phyloP scores from a whole-genome alignment of 2,113 vertebrate species.

The Delphinapterus leucas region DNA sequence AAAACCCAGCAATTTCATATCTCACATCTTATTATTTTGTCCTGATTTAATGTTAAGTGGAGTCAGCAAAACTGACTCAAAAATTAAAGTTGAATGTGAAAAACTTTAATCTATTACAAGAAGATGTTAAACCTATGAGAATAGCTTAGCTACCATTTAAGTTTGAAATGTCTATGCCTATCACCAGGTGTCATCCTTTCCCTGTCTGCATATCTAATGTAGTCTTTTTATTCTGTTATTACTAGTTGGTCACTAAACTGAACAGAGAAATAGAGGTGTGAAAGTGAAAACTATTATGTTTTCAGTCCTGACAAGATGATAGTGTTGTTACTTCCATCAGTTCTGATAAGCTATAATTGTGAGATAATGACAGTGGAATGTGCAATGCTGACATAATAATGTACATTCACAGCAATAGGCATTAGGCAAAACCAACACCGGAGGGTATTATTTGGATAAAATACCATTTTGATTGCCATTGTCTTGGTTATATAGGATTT shows the following conservation, averaged over 20 bases:
- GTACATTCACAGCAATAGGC: constrained; percentile 84
- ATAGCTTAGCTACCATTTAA: constrained; percentile 75
- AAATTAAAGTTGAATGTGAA: constrained; percentile 75
- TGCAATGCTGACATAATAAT: constrained; percentile 81
- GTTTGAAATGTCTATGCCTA: constrained; percentile 72
- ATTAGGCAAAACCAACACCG: constrained; percentile 83
- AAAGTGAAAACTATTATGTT: constrained; percentile 89
- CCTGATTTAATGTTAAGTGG: constrained; percentile 68
- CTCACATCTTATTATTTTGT: constrained; percentile 70
- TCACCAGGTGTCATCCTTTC: constrained; percentile 72
- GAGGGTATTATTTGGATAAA: constrained; percentile 82
- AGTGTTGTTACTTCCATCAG: constrained; percentile 84
- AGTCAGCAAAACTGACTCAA: constrained; percentile 78
- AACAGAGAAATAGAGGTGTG: constrained; percentile 85
- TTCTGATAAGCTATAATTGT: constrained; percentile 87
- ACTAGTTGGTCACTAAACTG: constrained; percentile 87
- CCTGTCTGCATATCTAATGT: constrained; percentile 79
- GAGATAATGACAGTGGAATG: constrained; percentile 86
- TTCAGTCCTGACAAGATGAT: constrained; percentile 87
- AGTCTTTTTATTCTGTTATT: constrained; percentile 85
- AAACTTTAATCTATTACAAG: constrained; percentile 69
- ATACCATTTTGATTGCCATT: constrained; percentile 80
- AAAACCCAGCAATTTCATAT: constrained; percentile 51
- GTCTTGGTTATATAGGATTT: constrained; percentile 74
- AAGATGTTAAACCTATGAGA: constrained; percentile 72